Evolutionary conservation across 2,113 vertebrate genomes (phyloP).

Genomic region (Xiphias gladius): DNA sequence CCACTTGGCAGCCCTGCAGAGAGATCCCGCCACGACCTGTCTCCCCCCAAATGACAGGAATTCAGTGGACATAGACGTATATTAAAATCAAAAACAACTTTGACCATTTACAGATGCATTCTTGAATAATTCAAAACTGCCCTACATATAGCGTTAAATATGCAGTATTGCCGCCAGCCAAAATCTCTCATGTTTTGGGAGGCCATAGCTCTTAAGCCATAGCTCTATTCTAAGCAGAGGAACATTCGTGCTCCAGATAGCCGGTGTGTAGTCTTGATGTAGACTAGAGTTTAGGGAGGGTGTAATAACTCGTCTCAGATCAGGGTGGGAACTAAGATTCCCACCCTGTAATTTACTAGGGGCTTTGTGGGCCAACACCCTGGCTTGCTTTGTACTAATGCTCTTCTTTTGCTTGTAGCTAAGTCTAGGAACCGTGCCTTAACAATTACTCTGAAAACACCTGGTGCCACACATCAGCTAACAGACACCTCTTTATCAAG

Average conservation of each 20-base stretch:
- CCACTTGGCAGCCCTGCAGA: conserved; percentile 2
- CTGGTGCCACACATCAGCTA: conserved; percentile 50
- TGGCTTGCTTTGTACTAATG: conserved; percentile 54
- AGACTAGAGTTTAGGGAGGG: conserved; percentile 56
- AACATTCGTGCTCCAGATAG: conserved; percentile 60
- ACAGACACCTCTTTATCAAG: conserved; percentile 8
- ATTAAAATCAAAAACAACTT: conserved; percentile 75
- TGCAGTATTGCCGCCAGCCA: conserved; percentile 68
- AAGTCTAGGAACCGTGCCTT: conserved; percentile 47
- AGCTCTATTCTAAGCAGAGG: conserved; percentile 45
- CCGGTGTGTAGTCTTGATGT: conserved; percentile 23
- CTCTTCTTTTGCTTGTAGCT: conserved; percentile 48
- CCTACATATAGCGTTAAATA: conserved; percentile 80
- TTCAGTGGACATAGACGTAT: conserved; percentile 47
- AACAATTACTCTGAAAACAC: conserved; percentile 46
- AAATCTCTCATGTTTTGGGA: conserved; percentile 67
- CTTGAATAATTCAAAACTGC: conserved; percentile 78
- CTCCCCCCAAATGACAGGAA: conserved; percentile 29
- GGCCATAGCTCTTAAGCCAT: conserved; percentile 67
- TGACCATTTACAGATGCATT: conserved; percentile 76
- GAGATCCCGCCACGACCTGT: conserved; percentile 3
- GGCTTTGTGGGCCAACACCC: conserved; percentile 69
- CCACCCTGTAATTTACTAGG: conserved; percentile 76
- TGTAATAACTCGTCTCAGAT: conserved; percentile 60
- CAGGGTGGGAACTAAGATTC: conserved; percentile 55